A percentile compares a stretch with the other conserved stretches of the same genome.
These are phyloP conservation scores for Carduelis carduelis DNA, from an alignment of 2,797 vertebrate species.

Conservation along the genomic window DNA sequence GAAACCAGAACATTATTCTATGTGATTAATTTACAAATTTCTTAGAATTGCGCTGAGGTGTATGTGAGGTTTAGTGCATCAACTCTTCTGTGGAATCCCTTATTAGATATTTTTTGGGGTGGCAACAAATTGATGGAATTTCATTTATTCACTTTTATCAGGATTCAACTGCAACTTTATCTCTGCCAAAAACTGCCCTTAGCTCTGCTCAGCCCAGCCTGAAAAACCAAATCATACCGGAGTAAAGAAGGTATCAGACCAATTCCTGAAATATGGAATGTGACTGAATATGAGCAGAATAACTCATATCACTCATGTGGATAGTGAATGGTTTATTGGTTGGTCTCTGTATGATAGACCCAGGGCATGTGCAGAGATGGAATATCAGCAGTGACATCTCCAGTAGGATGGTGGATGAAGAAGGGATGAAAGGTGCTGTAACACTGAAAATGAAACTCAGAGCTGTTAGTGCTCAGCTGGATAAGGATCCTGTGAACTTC, in stretches of 20 bases:
- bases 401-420: not conserved
- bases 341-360: not conserved
- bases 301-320: not conserved
- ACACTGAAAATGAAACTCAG: not conserved
- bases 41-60: not conserved
- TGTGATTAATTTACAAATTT: not conserved
- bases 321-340: not conserved
- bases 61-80: not conserved
- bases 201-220: not conserved
- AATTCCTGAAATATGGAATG: not conserved
- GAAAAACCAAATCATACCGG: not conserved
- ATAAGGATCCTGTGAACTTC: not conserved
- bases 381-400: not conserved
- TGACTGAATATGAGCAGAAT: not conserved
- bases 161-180: not conserved
- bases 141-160: not conserved
- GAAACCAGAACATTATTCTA: not conserved
- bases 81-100: not conserved
- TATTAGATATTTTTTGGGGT: not conserved
- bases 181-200: not conserved
- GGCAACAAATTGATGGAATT: not conserved
- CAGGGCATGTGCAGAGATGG: not conserved
- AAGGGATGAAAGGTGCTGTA: not conserved
- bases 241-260: not conserved
- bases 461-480: not conserved